Base-by-base conservation (phyloP, 2,113 vertebrate species). In the Columba livia region DNA sequence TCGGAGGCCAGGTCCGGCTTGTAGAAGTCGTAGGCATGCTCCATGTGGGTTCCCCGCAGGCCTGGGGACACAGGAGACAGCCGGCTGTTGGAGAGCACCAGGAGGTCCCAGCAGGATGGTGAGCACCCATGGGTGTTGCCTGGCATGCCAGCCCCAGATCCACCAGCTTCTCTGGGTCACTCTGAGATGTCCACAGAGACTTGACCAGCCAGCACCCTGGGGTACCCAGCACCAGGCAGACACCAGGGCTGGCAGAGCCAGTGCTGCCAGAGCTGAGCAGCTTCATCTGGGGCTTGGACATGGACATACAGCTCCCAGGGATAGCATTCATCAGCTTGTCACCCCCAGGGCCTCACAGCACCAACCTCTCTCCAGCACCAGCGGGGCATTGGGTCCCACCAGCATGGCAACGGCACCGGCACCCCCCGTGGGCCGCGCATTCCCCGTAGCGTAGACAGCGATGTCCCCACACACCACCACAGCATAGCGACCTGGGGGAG, bases 391-490 rank as follows among this genome's bases (percentile, higher is more conserved):
- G 34, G 98, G 98, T 34, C 98, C 98, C 47, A 98, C 96, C 93
- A 98, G 96, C 98, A 98, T 98, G 11, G 98, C 98, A 2, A 98
- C 94, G 6, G 98, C 98, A 12, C 98, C 98, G 0, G 98, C 98
- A 4, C 98, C 98, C 15, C 98, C 98, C 0, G 98, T 98, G 67
- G 98, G 97, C 25, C 98, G 97, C 0, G 97, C 97, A 0, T 96
- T 98, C 10, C 98, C 98, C 0, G 73, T 96, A 57, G 98, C 96
- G 0, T 98, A 98, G 61, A 98, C 98, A 0, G 98, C 98, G 0
- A 98, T 98, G 67, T 98, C 98, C 19, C 98, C 98, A 1, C 98
- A 98, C 81, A 98, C 98, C 65, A 98, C 98, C 95, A 98, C 48
- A 0, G 98, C 98, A 0, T 98, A 98, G 74, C 98, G 98, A 84